Evolutionary conservation across 92 coral and sea anemone species (phyloP).

Genomic region (Zoanthus sociatus): DNA sequence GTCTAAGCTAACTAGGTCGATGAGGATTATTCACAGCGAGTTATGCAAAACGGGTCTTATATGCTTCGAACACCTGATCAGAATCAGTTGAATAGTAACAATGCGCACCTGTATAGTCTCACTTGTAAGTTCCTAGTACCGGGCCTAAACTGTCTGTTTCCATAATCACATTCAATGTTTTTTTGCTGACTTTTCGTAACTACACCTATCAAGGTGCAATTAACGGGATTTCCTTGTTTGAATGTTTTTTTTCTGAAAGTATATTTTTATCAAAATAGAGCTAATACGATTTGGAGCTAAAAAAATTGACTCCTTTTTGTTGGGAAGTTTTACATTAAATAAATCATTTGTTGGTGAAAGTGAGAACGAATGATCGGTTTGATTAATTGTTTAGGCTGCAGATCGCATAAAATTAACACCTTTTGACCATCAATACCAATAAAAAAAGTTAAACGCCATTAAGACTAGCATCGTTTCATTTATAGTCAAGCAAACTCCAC

Average conservation of each 20-base stretch:
- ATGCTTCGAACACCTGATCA: constrained; percentile 25
- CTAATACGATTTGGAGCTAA: not conserved
- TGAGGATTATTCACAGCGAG: constrained; percentile 20
- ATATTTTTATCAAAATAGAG: not conserved
- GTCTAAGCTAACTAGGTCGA: constrained; percentile 42
- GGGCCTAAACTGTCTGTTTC: constrained; percentile 15
- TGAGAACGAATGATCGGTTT: not conserved
- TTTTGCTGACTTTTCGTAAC: constrained; percentile 5
- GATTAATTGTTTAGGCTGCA: constrained; percentile 14
- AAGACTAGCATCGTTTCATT: not conserved
- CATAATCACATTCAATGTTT: not conserved
- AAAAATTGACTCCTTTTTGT: not conserved
- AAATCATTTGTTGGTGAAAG: constrained; percentile 38
- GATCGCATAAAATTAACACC: not conserved
- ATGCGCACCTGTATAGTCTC: constrained; percentile 4
- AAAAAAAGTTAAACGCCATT: not conserved
- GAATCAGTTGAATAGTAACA: not conserved
- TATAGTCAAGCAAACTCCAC: not conserved
- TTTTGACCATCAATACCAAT: not conserved
- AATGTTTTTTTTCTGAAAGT: not conserved
- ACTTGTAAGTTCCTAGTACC: constrained; percentile 20
- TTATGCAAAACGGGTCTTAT: constrained; percentile 21
- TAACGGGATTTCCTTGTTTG: not conserved
- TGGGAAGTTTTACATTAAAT: constrained; percentile 10
- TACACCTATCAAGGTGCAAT: not conserved